phyloP scores from a whole-genome alignment of 2,113 vertebrate species.

The Pachypanchax playfairii region DNA sequence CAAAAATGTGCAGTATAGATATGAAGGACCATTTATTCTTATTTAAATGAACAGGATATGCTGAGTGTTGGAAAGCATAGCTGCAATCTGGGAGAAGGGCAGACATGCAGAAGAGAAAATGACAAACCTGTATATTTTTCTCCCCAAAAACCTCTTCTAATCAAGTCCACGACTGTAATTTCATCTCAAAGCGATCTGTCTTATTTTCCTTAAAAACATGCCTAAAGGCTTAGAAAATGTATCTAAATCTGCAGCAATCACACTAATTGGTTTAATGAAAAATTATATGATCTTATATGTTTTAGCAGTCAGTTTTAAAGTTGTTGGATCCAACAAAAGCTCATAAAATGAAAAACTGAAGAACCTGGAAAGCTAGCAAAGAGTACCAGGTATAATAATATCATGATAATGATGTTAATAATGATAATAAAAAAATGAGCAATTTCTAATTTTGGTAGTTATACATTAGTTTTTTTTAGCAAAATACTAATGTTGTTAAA shows the following conservation, averaged over 20 bases:
- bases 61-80: neutral
- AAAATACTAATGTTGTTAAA: too few species aligned
- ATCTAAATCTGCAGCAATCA: neutral
- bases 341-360: too few species aligned
- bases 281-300: too few species aligned
- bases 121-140: neutral
- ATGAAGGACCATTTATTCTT: neutral
- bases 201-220: neutral
- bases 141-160: neutral
- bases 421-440: too few species aligned
- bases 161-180: neutral
- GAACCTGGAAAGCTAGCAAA: too few species aligned
- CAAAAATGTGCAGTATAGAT: neutral
- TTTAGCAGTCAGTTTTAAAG: too few species aligned
- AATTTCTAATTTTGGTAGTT: too few species aligned
- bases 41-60: neutral
- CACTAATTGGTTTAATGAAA: neutral
- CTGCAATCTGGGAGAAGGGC: neutral
- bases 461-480: too few species aligned
- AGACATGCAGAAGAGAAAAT: neutral
- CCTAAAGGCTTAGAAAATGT: neutral
- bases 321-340: too few species aligned
- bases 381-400: too few species aligned
- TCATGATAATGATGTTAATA: too few species aligned
- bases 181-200: neutral